These are phyloP conservation scores for Leptodactylus fallax DNA, from an alignment of 2,797 vertebrate species.

Conservation along the genomic window DNA sequence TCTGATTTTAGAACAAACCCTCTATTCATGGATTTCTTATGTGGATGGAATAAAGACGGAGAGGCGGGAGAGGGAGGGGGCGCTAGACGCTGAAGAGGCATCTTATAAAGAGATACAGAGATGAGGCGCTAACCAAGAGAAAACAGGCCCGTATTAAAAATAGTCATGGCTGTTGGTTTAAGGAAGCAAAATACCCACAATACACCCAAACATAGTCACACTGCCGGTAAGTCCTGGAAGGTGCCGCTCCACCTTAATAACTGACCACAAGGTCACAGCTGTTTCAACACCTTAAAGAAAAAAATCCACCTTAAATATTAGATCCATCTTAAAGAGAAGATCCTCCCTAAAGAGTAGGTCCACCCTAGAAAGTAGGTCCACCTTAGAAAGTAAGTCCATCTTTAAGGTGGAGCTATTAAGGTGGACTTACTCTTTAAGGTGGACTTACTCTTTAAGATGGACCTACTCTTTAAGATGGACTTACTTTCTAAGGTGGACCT, in stretches of 20 bases:
- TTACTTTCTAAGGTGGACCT: too few relatives aligned
- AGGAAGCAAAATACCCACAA: background rate
- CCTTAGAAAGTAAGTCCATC: too few relatives aligned
- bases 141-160: background rate
- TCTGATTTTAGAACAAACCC: slow-evolving; percentile 35
- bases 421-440: too few relatives aligned
- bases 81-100: background rate
- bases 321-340: too few relatives aligned
- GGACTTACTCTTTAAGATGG: too few relatives aligned
- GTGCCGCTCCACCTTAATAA: background rate
- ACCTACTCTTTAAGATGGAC: too few relatives aligned
- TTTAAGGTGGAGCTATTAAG: too few relatives aligned
- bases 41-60: slow-evolving; percentile 9
- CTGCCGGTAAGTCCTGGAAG: background rate
- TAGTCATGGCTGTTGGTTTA: background rate
- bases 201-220: background rate
- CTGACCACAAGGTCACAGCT: background rate
- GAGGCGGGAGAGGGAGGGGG: background rate
- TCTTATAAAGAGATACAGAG: slow-evolving; percentile 4
- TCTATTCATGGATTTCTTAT: slow-evolving; percentile 40
- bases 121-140: background rate
- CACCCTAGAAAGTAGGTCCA: too few relatives aligned
- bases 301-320: too few relatives aligned
- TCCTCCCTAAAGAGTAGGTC: too few relatives aligned
- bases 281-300: background rate